Conservation (phyloP, 2,113 vertebrate genomes). For the Archilochus colubris region DNA sequence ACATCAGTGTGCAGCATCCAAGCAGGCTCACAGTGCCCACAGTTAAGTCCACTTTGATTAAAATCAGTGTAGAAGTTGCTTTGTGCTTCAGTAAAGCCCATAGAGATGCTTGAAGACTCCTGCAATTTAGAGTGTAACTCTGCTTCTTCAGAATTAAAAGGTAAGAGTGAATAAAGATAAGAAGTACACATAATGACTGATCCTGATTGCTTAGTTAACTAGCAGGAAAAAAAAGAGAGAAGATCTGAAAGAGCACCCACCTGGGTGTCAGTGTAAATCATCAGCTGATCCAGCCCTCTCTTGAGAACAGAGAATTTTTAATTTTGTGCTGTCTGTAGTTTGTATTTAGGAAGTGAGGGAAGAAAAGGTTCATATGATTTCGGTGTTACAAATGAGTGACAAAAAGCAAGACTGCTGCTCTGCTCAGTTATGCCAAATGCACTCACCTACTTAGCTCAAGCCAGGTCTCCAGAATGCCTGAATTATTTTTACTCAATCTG, state of each 20-base stretch:
- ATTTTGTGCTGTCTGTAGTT: background rate
- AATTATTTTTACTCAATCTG: background rate
- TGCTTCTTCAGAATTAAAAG: background rate
- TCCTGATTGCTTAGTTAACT: background rate
- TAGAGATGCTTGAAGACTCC: background rate
- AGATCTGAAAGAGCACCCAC: background rate
- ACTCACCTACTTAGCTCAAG: background rate
- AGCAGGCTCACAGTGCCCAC: background rate
- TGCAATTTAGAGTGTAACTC: background rate
- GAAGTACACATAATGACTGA: background rate
- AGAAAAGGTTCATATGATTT: background rate
- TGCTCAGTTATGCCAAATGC: background rate
- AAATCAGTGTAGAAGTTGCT: background rate
- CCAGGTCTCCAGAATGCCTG: background rate
- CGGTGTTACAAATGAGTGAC: background rate
- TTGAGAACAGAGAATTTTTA: background rate
- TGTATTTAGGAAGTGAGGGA: background rate
- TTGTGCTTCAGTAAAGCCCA: background rate
- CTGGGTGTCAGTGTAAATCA: background rate
- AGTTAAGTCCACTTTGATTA: background rate
- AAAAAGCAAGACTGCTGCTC: background rate
- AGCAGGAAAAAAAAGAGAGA: background rate
- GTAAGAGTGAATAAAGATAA: background rate
- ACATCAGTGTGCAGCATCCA: background rate
- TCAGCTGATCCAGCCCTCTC: background rate